These are phyloP conservation scores for Acronicta alni DNA, from an alignment of 2,888 invertebrate genomes.

Conservation along the genomic window DNA sequence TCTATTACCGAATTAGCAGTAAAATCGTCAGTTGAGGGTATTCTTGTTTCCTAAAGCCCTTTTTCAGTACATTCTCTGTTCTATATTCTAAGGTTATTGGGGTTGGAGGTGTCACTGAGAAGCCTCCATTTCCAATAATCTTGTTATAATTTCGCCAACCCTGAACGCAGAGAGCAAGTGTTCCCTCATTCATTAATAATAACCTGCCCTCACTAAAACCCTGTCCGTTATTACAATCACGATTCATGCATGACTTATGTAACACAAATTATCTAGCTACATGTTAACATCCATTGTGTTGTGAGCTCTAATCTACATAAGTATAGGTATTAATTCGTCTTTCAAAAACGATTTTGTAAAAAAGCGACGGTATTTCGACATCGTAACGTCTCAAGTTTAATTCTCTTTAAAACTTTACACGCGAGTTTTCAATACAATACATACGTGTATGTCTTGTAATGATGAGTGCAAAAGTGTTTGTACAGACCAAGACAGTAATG, in stretches of 20 bases:
- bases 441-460: constrained; percentile 62
- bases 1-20: no score
- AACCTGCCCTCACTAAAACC: constrained; percentile 75
- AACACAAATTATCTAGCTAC: constrained; percentile 83
- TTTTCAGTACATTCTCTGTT: background rate
- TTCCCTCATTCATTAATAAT: constrained; percentile 84
- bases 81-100: no score
- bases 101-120: no score
- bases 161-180: constrained; percentile 68
- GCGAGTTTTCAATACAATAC: constrained; percentile 79
- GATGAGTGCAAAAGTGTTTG: constrained; percentile 59
- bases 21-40: no score
- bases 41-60: background rate
- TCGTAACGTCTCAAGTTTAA: constrained; percentile 59
- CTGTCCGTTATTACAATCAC: constrained; percentile 79
- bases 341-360: constrained; percentile 86
- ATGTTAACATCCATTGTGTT: constrained; percentile 84
- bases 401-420: constrained; percentile 67
- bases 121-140: background rate
- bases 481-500: constrained; percentile 1
- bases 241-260: constrained; percentile 82
- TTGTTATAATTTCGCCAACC: constrained; percentile 39
- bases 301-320: constrained; percentile 86
- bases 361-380: constrained; percentile 78
- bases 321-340: constrained; percentile 88